Evolutionary conservation across 2,113 vertebrate species (phyloP), one percentile per base, ranked within the genome.

Genomic region (Myotis davidii): DNA sequence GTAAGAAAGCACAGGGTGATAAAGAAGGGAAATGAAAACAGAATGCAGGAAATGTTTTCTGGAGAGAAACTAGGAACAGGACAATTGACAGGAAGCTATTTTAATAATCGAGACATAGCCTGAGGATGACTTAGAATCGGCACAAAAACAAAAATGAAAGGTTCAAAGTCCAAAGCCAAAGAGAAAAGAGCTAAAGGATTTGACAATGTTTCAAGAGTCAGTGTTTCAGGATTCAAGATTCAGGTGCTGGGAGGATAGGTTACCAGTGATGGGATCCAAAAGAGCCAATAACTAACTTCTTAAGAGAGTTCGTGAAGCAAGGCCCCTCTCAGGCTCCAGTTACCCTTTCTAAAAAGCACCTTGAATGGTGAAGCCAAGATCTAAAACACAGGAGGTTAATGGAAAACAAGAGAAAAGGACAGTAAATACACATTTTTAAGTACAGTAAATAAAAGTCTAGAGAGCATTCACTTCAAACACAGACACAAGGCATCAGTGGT

Each of bases 111-210:
- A 88, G 77, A 88, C 37, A 54, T 1, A 84, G 69, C 11, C 61
- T 48, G 61, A 86, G n/a, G 39, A 74, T 86, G 90, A 94, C 77
- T 90, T 34, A 90, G 39, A 72, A 67, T 84, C 82, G 20, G 77
- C 77, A 39, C 4, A 8, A 39, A 94, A 94, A 86, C 69, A 89
- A 64, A 95, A 77, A 56, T 5, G 0, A 87, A 16, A 72, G 34
- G 29, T 32, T 74, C 25, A 7, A 79, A 73, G 82, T 64, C 52
- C 45, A 89, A 86, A 94, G 52, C 29, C 85, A 90, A 32, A 90
- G 85, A 93, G 20, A 50, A 91, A 52, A 61, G 45, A 52, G 23
- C 48, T 90, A 54, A 87, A 81, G 13, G 50, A 69, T 3, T 23
- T 6, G 27, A 9, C 25, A 90, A 29, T 23, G n/a, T 69, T 94